Conservation (phyloP, 2,797 vertebrate species). For the Eidolon dupreanum region DNA sequence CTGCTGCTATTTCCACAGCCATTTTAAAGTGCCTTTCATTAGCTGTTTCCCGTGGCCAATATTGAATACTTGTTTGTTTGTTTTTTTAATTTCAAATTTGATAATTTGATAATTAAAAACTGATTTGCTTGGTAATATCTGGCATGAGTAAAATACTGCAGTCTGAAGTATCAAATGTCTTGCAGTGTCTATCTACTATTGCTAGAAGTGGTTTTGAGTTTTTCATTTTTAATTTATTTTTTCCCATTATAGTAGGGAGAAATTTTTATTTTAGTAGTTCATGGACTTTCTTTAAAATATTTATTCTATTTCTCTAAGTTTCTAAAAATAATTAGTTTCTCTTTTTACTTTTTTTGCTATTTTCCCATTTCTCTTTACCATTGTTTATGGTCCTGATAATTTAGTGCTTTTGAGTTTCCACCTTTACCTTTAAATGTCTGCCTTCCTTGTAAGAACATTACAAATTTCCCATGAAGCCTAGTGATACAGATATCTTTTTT, state of each 20-base stretch:
- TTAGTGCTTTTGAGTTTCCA: slow-evolving; percentile 24
- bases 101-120: slow-evolving; percentile 28
- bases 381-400: neutral
- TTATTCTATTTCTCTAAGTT: neutral
- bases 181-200: neutral
- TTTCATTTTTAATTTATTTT: slow-evolving; percentile 37
- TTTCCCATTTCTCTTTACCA: neutral
- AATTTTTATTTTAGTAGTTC: slow-evolving; percentile 24
- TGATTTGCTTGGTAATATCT: slow-evolving; percentile 21
- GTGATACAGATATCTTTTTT: neutral
- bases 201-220: neutral
- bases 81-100: slow-evolving; percentile 7
- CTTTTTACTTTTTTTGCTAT: neutral
- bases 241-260: neutral
- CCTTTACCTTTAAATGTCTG: neutral
- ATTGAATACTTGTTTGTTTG: neutral
- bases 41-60: neutral
- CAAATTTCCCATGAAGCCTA: slow-evolving; percentile 33
- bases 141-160: neutral
- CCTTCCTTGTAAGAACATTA: slow-evolving; percentile 19
- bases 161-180: neutral
- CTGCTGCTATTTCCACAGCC: neutral
- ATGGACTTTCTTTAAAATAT: slow-evolving; percentile 5
- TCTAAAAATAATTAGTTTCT: slow-evolving; percentile 20
- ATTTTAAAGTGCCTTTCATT: neutral